Percentiles rank a stretch among this genome's conserved stretches.
These are phyloP conservation scores for Leptogaster cylindrica DNA, from an alignment of 2,888 invertebrate genomes.

Conservation along the genomic window DNA sequence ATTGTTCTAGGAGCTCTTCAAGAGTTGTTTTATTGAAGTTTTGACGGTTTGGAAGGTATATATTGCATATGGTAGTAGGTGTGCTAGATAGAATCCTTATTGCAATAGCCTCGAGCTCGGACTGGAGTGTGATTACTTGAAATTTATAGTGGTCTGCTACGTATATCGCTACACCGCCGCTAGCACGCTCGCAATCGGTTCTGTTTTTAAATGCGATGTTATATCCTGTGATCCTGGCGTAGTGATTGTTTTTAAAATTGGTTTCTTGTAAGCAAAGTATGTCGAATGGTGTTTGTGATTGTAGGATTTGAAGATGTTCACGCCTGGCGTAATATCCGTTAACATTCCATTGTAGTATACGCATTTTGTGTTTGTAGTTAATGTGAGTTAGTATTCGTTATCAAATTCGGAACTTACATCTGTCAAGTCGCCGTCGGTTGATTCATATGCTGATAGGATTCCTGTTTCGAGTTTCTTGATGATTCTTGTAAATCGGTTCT, in stretches of 20 bases:
- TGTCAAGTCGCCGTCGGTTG: too few species aligned
- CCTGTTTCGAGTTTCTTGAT: too few species aligned
- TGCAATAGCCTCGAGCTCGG: background rate
- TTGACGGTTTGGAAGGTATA: background rate
- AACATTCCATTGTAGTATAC: background rate
- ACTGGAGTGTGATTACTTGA: background rate
- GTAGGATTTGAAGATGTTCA: background rate
- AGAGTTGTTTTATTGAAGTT: background rate
- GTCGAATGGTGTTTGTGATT: background rate
- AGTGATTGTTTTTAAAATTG: background rate
- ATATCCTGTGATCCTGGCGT: background rate
- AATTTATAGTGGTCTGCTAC: background rate
- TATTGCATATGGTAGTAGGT: background rate
- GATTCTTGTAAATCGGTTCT: too few species aligned
- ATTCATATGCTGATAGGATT: too few species aligned
- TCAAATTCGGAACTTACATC: too few species aligned
- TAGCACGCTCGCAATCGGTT: background rate
- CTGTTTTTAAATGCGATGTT: background rate
- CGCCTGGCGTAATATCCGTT: background rate
- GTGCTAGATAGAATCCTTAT: background rate
- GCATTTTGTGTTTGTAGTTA: too few species aligned
- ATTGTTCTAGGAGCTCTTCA: background rate
- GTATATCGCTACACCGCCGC: background rate
- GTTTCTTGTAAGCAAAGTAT: background rate
- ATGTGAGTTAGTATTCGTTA: too few species aligned